A percentile compares a stretch with the other conserved stretches of the same genome.
Conservation (phyloP, 1,140 invertebrate species). For the Nasonia longicornis region DNA sequence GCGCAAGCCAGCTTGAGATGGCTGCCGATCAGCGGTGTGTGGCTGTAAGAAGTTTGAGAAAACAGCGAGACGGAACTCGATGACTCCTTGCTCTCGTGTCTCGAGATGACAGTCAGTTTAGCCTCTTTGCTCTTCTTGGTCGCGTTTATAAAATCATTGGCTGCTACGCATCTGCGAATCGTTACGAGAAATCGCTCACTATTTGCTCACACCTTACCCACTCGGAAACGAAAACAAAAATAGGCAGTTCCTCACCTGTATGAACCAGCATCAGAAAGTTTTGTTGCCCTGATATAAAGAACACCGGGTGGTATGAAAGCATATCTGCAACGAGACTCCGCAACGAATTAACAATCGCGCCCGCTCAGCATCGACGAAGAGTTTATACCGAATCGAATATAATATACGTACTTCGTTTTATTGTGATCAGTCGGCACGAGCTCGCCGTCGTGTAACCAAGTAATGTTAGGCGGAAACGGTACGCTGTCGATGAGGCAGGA, state of each 20-base stretch:
- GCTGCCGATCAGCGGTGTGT: slow-evolving; percentile 62
- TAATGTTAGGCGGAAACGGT: slow-evolving; percentile 69
- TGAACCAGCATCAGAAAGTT: slow-evolving; percentile 71
- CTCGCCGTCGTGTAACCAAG: slow-evolving; percentile 70
- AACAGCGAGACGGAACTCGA: slow-evolving; percentile 3
- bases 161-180: slow-evolving; percentile 60
- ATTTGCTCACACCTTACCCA: no score
- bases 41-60: slow-evolving; percentile 61
- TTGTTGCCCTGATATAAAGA: slow-evolving; percentile 72
- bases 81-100: slow-evolving; percentile 38
- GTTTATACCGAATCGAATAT: slow-evolving; percentile 43
- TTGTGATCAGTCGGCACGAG: slow-evolving; percentile 62
- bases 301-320: slow-evolving; percentile 70
- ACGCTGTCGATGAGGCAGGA: slow-evolving; percentile 71
- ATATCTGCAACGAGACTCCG: slow-evolving; percentile 60
- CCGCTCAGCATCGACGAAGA: neutral
- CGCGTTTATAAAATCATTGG: slow-evolving; percentile 68
- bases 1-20: slow-evolving; percentile 70
- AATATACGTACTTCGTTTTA: slow-evolving; percentile 60
- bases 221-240: no score
- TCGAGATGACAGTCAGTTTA: slow-evolving; percentile 65
- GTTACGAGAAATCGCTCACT: neutral
- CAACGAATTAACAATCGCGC: slow-evolving; percentile 43
- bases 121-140: slow-evolving; percentile 69
- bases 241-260: slow-evolving; percentile 68